Conservation (phyloP, 1,140 invertebrate species). For the Drosophila burlai region DNA sequence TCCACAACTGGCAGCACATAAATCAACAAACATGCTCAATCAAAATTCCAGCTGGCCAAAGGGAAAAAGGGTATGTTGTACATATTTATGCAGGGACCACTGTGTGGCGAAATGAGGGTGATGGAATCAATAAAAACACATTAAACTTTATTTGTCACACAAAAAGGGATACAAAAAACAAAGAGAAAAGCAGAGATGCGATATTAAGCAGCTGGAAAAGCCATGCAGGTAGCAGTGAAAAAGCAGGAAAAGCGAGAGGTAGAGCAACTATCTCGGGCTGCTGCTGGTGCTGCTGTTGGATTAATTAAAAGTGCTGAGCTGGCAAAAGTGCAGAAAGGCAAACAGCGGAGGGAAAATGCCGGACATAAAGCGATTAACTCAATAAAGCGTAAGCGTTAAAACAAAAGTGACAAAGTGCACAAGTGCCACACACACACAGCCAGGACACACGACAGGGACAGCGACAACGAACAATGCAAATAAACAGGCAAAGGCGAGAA, state of each 20-base stretch:
- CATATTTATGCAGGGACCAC: conserved; percentile 42
- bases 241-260: neutral
- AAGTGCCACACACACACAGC: conserved; percentile 31
- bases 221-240: conserved; percentile 38
- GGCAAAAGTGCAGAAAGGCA: conserved; percentile 73
- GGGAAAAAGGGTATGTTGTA: conserved; percentile 5
- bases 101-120: conserved; percentile 14
- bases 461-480: conserved; percentile 54
- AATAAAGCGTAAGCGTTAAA: conserved; percentile 75
- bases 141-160: conserved; percentile 66
- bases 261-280: conserved; percentile 40
- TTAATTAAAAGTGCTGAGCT: conserved; percentile 77
- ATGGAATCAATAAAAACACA: conserved; percentile 75
- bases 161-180: neutral
- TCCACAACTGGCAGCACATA: conserved; percentile 66
- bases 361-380: conserved; percentile 75
- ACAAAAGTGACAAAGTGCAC: conserved; percentile 73
- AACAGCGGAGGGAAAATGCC: conserved; percentile 44
- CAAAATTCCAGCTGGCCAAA: conserved; percentile 63
- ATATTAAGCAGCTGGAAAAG: conserved; percentile 46
- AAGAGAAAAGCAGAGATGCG: neutral
- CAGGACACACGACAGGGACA: conserved; percentile 8
- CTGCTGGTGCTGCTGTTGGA: conserved; percentile 22
- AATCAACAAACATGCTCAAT: conserved; percentile 72
- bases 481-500: conserved; percentile 53